These are phyloP conservation scores for Phenganax subtilis DNA, from an alignment of 92 coral and sea anemone species.

Conservation along the genomic window DNA sequence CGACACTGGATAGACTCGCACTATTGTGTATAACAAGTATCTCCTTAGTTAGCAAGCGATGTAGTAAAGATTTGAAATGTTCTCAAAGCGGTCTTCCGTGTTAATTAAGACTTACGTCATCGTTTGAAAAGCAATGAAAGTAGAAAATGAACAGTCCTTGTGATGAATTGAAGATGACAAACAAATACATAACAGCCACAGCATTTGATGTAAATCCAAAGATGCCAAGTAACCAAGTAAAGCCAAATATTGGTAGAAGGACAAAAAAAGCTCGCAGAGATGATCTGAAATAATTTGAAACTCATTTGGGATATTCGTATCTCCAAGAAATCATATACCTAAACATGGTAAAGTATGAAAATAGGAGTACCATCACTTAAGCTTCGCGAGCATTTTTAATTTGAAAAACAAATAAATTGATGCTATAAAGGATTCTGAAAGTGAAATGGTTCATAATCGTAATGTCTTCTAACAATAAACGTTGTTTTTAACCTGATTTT, in stretches of 20 bases:
- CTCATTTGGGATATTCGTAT: background rate
- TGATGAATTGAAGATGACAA: slow-evolving; percentile 25
- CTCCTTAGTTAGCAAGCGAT: no score
- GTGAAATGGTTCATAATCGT: no score
- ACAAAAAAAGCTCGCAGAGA: slow-evolving; percentile 26
- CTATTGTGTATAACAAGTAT: no score
- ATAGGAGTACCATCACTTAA: no score
- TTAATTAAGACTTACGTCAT: background rate
- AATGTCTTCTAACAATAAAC: no score
- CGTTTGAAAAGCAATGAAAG: slow-evolving; percentile 27
- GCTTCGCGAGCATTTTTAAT: no score
- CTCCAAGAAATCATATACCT: background rate
- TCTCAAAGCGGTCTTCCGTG: background rate
- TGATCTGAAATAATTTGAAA: background rate
- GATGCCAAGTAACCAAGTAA: slow-evolving; percentile 36
- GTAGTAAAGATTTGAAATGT: background rate
- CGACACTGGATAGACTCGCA: no score
- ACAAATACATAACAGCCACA: slow-evolving; percentile 32
- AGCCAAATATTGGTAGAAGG: slow-evolving; percentile 35
- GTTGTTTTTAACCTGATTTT: slow-evolving; percentile 20
- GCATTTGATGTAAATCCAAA: slow-evolving; percentile 34
- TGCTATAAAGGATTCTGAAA: no score
- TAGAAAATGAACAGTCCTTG: slow-evolving; percentile 31
- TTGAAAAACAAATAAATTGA: no score
- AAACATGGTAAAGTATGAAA: background rate